Base-by-base conservation (phyloP, 2,113 vertebrate species). In the Saimiri boliviensis region DNA sequence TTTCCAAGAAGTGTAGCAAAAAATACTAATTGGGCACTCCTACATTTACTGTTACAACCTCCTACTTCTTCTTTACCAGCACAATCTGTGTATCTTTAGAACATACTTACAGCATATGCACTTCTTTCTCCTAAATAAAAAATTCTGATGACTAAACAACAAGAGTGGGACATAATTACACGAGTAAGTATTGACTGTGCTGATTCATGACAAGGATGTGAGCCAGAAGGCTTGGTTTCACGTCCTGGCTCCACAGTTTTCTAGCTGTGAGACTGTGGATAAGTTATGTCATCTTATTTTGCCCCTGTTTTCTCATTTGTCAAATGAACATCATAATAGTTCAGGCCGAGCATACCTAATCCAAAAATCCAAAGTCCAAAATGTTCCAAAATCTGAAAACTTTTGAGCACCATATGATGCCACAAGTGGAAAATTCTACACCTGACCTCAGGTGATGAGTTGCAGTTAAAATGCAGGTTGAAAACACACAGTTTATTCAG, bases 151-250 rank as follows among this genome's bases (percentile, higher is more conserved):
- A 40, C 27, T 68, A 14, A 54, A 73, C 42, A 42, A 56, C 30
- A 89, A 56, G 32, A 71, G 14, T n/a, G 25, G 17, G 3, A 13
- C 37, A 6, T 17, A 66, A 56, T 63, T 40, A 21, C 1, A n/a
- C 68, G 14, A 70, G 1, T 8, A 9, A 14, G 21, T 16, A 20
- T 7, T 0, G 37, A 70, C 4, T 7, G 16, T 19, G 7, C 2
- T 9, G 14, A 17, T 27, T 79, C 45, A 77, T 19, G 6, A 4
- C 16, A 56, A 68, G 14, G 8, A 32, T 21, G 32, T 40, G 30
- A 90, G 10, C 13, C 16, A 20, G n/a, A 27, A 17, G 4, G 11
- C 5, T 73, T 52, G 17, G 8, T 12, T 14, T 25, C 60, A 16
- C 21, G 4, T 74, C 42, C 32, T 17, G 25, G 12, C 11, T 32